Base-by-base conservation (phyloP, 2,113 vertebrate genomes). In the Microtus montanus region DNA sequence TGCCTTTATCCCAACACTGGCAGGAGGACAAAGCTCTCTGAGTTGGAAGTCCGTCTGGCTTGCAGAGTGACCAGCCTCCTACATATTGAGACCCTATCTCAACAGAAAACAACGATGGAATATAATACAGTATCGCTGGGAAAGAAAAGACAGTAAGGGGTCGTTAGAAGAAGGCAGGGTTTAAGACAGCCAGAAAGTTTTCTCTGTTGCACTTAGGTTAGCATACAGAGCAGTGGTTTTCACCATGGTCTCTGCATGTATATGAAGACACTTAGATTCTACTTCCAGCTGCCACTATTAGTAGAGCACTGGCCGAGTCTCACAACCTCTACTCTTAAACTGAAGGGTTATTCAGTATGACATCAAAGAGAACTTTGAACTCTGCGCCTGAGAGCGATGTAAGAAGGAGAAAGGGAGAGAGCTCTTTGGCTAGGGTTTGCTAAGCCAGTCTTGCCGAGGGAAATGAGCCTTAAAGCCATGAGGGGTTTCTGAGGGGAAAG, bases 311-410 rank as follows among this genome's bases (percentile, higher is more conserved):
- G 5, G 35, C 52, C 74, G 87, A 86, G 47, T 71, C 68, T 91
- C 64, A 88, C 20, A 88, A 85, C 9, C 44, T 82, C 78, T 87
- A 20, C 58, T 22, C 28, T 64, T 54, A 79, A 89, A 63, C 12
- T 79, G 64, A 87, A 94, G 41, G 7, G 54, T 92, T 52, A 20
- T 33, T 87, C 87, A 63, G 28, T 49, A 77, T 44, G 73, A 89
- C 79, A 91, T 95, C 28, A 66, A 91, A 86, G 64, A 90, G 66
- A 88, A 83, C 63, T 74, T 77, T 95, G 78, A 96, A 89, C 38
- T 90, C 41, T 74, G 47, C 71, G 30, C 85, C 77, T 52, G 75
- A 93, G 73, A 78, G 28, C n/a, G 78, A n/a, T 58, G 63, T 71
- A 58, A 58, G 30, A 85, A 35, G 64, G 52, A 83, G 52, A 87